These are phyloP conservation scores for Odontophorus gujanensis DNA, from an alignment of 2,113 vertebrate genomes.

Conservation along the genomic window DNA sequence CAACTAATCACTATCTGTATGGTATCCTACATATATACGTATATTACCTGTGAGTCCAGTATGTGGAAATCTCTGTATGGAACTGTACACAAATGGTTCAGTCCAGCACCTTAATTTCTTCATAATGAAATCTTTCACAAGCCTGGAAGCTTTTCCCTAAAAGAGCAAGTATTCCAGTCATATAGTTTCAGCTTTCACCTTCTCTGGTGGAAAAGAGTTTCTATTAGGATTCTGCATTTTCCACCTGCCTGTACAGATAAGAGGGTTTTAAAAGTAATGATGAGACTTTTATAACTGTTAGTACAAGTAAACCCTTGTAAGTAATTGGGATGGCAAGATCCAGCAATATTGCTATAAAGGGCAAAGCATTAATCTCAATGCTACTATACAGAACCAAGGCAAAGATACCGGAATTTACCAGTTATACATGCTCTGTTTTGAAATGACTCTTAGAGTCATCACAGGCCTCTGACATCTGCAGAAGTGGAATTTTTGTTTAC, in stretches of 20 bases:
- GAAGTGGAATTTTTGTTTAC: neutral
- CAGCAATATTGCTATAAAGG: neutral
- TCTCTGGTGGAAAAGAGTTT: neutral
- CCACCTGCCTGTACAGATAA: neutral
- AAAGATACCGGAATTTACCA: neutral
- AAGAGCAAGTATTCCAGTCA: neutral
- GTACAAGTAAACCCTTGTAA: neutral
- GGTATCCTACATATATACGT: neutral
- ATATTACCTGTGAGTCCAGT: neutral
- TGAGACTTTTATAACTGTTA: neutral
- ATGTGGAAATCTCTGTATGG: neutral
- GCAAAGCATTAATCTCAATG: neutral
- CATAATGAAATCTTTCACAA: neutral
- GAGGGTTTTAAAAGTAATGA: neutral
- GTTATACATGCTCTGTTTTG: neutral
- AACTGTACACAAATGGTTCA: neutral
- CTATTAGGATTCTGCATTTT: neutral
- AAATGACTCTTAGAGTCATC: neutral
- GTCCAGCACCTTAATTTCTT: neutral
- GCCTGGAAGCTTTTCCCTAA: neutral
- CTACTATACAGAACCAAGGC: neutral
- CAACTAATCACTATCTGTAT: neutral
- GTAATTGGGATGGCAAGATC: neutral
- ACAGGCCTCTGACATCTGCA: neutral
- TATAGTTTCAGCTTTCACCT: neutral